phyloP scores from a whole-genome alignment of 1,140 invertebrate species.

The Nymphalis io region DNA sequence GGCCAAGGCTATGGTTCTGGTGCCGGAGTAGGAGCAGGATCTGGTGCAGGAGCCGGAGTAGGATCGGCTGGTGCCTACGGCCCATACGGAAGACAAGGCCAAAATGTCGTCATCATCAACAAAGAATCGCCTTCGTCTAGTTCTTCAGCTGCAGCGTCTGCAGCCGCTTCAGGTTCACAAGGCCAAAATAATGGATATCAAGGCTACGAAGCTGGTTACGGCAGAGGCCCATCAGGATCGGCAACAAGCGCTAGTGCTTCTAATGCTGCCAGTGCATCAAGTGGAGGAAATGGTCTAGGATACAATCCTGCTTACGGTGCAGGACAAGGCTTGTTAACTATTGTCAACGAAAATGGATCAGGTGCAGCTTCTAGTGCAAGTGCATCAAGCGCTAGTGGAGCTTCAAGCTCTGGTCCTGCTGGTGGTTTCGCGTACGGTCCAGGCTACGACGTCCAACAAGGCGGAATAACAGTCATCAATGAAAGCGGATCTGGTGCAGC shows the following conservation, averaged over 20 bases:
- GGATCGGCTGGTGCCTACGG: conserved; percentile 16
- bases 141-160: background rate
- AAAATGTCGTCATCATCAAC: conserved; percentile 13
- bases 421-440: too few species aligned
- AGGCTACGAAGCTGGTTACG: background rate
- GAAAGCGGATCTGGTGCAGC: background rate
- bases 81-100: conserved; percentile 25
- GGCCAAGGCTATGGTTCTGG: too few species aligned
- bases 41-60: background rate
- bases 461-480: background rate
- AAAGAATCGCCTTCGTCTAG: conserved; percentile 11
- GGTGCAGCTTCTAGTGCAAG: background rate
- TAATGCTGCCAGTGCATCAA: background rate
- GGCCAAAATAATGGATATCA: background rate
- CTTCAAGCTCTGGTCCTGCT: too few species aligned
- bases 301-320: background rate
- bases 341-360: background rate
- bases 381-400: background rate
- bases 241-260: background rate
- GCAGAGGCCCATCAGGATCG: background rate
- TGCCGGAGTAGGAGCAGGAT: background rate
- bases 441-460: background rate
- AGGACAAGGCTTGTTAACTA: background rate
- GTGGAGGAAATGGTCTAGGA: background rate
- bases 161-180: conserved; percentile 6